Base-by-base conservation (phyloP, 2,113 vertebrate species). In the Cyanoderma ruficeps region DNA sequence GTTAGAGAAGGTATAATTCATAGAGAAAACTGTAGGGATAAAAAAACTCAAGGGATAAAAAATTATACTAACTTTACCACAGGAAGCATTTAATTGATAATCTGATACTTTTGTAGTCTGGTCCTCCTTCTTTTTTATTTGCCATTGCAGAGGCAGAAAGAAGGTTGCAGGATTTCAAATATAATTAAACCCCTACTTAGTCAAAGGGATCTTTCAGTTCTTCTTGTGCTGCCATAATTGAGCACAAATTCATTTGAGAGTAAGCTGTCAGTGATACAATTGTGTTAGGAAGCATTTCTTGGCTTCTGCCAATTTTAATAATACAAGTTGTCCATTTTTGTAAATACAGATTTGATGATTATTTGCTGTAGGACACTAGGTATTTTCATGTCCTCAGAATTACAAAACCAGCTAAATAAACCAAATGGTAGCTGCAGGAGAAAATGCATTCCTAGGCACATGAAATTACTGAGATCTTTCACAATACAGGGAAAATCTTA, bases 211-310 rank as follows among this genome's bases (percentile, higher is more conserved):
- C 72, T 94, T 96, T 93, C 79, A 91, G 90, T 77, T 79, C 83
- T 92, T 84, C 77, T 90, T 84, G 23, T 75, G 47, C 83, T 94
- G 83, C 77, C 79, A 67, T 88, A 95, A 97, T 95, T 93, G 95
- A 97, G 90, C 39, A 41, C 57, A 94, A 90, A 96, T 86, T 96
- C 84, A 96, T 65, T 87, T 87, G 83, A 96, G 81, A 96, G 81
- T 74, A 87, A 90, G 79, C 84, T 94, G 88, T 77, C 92, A 94
- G 76, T 77, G 87, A 97, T 88, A 96, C 81, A 94, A 90, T 56
- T 93, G 75, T 92, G 76, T 74, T 83, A 89, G 64, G 79, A 91
- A 93, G 67, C 59, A 83, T 50, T 91, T 92, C 74, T 46, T 79
- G 44, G 61, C 61, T 92, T 92, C 94, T 92, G 94, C 49, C 94